Evolutionary conservation across 92 coral and sea anemone genomes (phyloP).

Genomic region (Nematostella vectensis): DNA sequence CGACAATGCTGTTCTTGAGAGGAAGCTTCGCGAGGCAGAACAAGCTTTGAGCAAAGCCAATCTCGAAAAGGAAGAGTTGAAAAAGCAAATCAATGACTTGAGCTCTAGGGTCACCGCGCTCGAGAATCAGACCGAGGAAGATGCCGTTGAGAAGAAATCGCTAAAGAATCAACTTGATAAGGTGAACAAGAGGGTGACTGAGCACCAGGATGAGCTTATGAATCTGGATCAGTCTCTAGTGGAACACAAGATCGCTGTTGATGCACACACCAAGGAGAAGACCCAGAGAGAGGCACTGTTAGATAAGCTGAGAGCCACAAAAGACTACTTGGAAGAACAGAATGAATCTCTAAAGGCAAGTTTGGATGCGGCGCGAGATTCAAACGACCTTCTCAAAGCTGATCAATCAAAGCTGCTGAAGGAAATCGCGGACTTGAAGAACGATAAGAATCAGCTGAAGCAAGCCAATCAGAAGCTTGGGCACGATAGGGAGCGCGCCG

Average conservation of each 20-base stretch:
- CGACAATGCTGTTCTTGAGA: slow-evolving; percentile 42
- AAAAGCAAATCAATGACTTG: slow-evolving; percentile 45
- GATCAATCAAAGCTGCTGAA: slow-evolving; percentile 43
- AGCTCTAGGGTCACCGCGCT: slow-evolving; percentile 37
- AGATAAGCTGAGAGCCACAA: slow-evolving; percentile 46
- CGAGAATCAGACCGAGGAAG: slow-evolving; percentile 39
- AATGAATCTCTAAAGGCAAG: slow-evolving; percentile 47
- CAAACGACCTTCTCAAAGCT: slow-evolving; percentile 44
- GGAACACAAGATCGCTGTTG: slow-evolving; percentile 50
- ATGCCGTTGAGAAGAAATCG: slow-evolving; percentile 45
- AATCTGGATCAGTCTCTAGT: slow-evolving; percentile 65
- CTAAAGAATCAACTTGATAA: slow-evolving; percentile 53
- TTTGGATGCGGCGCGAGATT: slow-evolving; percentile 46
- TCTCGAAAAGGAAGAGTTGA: slow-evolving; percentile 56
- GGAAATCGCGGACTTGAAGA: slow-evolving; percentile 42
- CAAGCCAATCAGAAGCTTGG: slow-evolving; percentile 36
- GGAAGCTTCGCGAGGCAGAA: slow-evolving; percentile 51
- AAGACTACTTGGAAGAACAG: slow-evolving; percentile 53
- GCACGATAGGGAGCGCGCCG: slow-evolving; percentile 65
- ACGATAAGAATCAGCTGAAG: slow-evolving; percentile 38
- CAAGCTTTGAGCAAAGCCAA: slow-evolving; percentile 43
- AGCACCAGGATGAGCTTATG: slow-evolving; percentile 55
- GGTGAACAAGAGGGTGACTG: slow-evolving; percentile 39
- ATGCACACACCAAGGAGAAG: slow-evolving; percentile 47
- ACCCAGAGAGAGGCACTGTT: slow-evolving; percentile 37